A percentile compares a stretch with the other conserved stretches of the same genome.
These are phyloP conservation scores for Caenorhabditis inopinata DNA, from an alignment of 1,140 invertebrate species.

Conservation along the genomic window DNA sequence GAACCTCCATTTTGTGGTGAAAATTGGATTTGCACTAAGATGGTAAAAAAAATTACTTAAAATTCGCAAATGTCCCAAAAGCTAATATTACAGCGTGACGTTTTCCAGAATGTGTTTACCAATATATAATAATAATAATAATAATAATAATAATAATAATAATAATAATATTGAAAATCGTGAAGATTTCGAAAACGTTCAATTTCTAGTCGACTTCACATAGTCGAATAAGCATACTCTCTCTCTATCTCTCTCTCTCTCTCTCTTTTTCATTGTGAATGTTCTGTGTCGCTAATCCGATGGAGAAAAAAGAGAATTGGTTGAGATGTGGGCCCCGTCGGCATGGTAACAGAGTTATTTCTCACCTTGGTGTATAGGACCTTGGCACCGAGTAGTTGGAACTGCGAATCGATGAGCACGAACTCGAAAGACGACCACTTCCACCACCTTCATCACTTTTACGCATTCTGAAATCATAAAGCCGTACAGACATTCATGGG, in stretches of 20 bases:
- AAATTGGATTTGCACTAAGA: too few relatives aligned
- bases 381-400: not conserved
- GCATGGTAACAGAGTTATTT: constrained; percentile 4
- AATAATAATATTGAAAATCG: not conserved
- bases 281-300: constrained; percentile 1
- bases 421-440: constrained; percentile 12
- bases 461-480: not conserved
- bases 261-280: not conserved
- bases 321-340: not conserved
- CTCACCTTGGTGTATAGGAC: constrained; percentile 27
- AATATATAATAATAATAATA: too few relatives aligned
- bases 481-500: too few relatives aligned
- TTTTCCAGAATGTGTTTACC: too few relatives aligned
- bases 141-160: too few relatives aligned
- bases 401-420: constrained; percentile 14
- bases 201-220: constrained; percentile 5
- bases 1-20: too few relatives aligned
- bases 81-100: too few relatives aligned
- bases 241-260: not conserved
- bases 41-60: too few relatives aligned
- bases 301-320: not conserved
- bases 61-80: too few relatives aligned
- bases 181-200: not conserved
- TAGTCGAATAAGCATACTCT: not conserved
- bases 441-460: constrained; percentile 22